Evolutionary conservation across 2,888 invertebrate genomes (phyloP).

Genomic region (Drosophila paracracens): DNA sequence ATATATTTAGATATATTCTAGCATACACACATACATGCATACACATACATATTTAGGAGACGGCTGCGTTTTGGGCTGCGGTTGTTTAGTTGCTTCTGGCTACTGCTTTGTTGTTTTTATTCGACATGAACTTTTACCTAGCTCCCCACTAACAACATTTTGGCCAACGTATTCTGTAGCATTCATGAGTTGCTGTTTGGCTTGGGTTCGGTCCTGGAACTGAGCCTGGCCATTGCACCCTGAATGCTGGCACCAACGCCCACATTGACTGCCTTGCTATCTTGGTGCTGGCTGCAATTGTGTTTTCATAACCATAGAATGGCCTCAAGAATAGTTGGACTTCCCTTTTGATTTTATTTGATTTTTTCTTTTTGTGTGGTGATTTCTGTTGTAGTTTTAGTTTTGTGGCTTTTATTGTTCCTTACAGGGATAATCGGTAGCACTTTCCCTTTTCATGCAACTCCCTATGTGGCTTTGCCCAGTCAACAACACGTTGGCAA

Average conservation of each 20-base stretch:
- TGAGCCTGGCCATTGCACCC: constrained; percentile 28
- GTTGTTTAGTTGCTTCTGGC: constrained; percentile 33
- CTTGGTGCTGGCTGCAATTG: constrained; percentile 46
- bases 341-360: constrained; percentile 2
- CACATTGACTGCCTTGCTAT: constrained; percentile 16
- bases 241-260: constrained; percentile 18
- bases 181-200: constrained; percentile 51
- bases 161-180: constrained; percentile 34
- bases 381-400: constrained; percentile 29
- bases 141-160: constrained; percentile 35
- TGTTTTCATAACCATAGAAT: constrained; percentile 73
- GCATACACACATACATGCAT: constrained; percentile 17
- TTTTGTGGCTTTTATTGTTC: constrained; percentile 59
- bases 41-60: constrained; percentile 25
- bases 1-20: constrained; percentile 24
- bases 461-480: constrained; percentile 6
- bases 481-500: constrained; percentile 39
- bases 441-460: constrained; percentile 35
- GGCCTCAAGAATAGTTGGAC: constrained; percentile 56
- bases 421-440: constrained; percentile 45
- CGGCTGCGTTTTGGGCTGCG: constrained; percentile 20
- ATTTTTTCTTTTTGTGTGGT: not conserved
- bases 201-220: constrained; percentile 18
- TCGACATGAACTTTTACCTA: constrained; percentile 65
- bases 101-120: constrained; percentile 28